Base-by-base conservation (phyloP, 2,113 vertebrate genomes). In the Nannobrachium achirus region DNA sequence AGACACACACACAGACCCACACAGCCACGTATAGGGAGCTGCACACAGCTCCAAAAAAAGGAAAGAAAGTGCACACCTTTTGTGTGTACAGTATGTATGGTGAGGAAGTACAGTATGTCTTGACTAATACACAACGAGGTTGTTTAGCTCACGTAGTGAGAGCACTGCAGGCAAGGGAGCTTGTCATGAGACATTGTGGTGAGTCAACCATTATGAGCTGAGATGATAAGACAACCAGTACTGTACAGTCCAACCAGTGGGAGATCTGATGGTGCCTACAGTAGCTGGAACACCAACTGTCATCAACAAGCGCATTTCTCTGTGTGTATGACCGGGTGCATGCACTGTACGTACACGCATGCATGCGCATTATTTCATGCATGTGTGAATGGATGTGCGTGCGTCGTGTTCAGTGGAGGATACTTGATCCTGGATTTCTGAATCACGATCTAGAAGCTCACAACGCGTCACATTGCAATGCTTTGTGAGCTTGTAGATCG, bases 401-500 rank as follows among this genome's bases (percentile, higher is more conserved):
- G 48, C 66, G 18, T 50, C 59, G 71, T 69, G 44, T 45, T 81
- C 56, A 25, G 53, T 18, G n/a, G 59, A 65, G 46, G 39, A 76
- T 42, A 56, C 52, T 53, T 45, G n/a, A n/a, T n/a, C n/a, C n/a
- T n/a, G n/a, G n/a, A n/a, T 33, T 33, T 33, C 3, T 33, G n/a
- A 33, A 33, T 33, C 25, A 33, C 3, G 25, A 33, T 33, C 25
- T 33, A 33, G 3, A 33, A 33, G 25, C 25, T 33, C 25, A 33
- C 25, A 33, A 5, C 6, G 25, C 3, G 25, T 33, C 25, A 33
- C 25, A 33, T 33, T 33, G 25, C 6, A 5, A 33, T 33, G 25
- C 25, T 33, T 33, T 3, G 25, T 33, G 25, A 33, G 25, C 25
- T 33, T 33, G 25, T 1, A 33, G 25, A 33, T 33, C 25, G 6